Percentiles rank a stretch among this genome's conserved stretches.
Conservation (phyloP, 37 sponge, comb jelly and placozoan genomes). For the Crambe crambe region DNA sequence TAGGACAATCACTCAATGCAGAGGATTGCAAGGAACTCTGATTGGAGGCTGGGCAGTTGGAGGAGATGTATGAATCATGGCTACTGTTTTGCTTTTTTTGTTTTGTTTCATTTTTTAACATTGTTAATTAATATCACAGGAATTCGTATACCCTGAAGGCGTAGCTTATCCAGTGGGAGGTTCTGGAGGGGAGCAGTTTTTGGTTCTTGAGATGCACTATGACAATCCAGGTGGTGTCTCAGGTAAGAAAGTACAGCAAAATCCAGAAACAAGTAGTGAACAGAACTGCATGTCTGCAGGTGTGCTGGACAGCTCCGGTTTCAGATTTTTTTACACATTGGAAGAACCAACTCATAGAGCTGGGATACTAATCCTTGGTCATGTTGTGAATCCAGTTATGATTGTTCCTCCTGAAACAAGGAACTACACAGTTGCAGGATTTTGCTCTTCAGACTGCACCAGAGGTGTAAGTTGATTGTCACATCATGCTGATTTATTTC, state of each 20-base stretch:
- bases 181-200: slow-evolving; percentile 4
- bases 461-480: slow-evolving; percentile 7
- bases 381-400: slow-evolving; percentile 13
- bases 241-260: background rate
- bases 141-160: slow-evolving; percentile 50
- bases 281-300: slow-evolving; percentile 13
- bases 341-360: slow-evolving; percentile 26
- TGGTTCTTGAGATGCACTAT: slow-evolving; percentile 72
- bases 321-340: slow-evolving; percentile 32
- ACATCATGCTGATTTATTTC: too few species aligned
- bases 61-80: slow-evolving; percentile 38
- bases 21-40: background rate
- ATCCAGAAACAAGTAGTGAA: background rate
- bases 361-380: slow-evolving; percentile 29
- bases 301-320: slow-evolving; percentile 56
- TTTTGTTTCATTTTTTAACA: background rate
- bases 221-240: slow-evolving; percentile 44
- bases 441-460: slow-evolving; percentile 41
- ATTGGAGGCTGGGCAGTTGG: slow-evolving; percentile 59
- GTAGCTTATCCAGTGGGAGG: slow-evolving; percentile 84
- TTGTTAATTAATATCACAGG: slow-evolving; percentile 28
- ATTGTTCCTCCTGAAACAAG: slow-evolving; percentile 35
- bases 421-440: slow-evolving; percentile 16
- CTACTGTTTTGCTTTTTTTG: too few species aligned
- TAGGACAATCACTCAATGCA: background rate